A percentile compares a stretch with the other conserved stretches of the same genome.
These are phyloP conservation scores for Meiosimyza decipiens DNA, from an alignment of 2,888 invertebrate genomes.

Conservation along the genomic window DNA sequence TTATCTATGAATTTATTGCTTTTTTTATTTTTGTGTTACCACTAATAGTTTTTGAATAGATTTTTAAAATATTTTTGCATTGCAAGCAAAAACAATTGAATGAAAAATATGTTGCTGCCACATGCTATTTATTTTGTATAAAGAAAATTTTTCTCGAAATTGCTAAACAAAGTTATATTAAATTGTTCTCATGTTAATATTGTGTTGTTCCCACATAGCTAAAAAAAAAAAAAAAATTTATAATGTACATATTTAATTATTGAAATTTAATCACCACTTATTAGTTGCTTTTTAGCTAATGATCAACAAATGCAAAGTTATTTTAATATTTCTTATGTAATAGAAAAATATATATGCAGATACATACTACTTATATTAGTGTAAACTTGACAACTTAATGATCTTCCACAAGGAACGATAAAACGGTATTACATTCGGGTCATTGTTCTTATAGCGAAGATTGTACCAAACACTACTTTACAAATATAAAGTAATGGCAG, in stretches of 20 bases:
- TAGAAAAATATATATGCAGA: too few species aligned
- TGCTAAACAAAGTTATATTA: not conserved
- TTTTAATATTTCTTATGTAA: not conserved
- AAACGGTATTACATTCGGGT: too few species aligned
- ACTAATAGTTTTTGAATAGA: slow-evolving; percentile 37
- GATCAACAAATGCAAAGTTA: not conserved
- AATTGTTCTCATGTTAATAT: not conserved
- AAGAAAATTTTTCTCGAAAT: not conserved
- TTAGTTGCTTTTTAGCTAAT: slow-evolving; percentile 12
- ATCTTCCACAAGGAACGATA: too few species aligned
- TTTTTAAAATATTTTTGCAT: slow-evolving; percentile 6
- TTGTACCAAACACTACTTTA: too few species aligned
- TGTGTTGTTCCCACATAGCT: not conserved
- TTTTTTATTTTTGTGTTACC: slow-evolving; percentile 19
- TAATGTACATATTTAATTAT: not conserved
- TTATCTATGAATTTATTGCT: slow-evolving; percentile 31
- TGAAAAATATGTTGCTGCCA: not conserved
- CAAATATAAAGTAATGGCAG: too few species aligned
- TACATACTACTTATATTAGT: too few species aligned
- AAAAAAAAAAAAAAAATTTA: not conserved
- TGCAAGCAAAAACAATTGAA: not conserved
- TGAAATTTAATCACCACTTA: not conserved
- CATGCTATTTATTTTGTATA: slow-evolving; percentile 16
- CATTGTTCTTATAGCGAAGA: too few species aligned
- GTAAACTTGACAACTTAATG: too few species aligned